Percentiles rank a stretch among this genome's conserved stretches.
These are phyloP conservation scores for Drosophila setifemur DNA, from an alignment of 1,140 invertebrate genomes.

Conservation along the genomic window DNA sequence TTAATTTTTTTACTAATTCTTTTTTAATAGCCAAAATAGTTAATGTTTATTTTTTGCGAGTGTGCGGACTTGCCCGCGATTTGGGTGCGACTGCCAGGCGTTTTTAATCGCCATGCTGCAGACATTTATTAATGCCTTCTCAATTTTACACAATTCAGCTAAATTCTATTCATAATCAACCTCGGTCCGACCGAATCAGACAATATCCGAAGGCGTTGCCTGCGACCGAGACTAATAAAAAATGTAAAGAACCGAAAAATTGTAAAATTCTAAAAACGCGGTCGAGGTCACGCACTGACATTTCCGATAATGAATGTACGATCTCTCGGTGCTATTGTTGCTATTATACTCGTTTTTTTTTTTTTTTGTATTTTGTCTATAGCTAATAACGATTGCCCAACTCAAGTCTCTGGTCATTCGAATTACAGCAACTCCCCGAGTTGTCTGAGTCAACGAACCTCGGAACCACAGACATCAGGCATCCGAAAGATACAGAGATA, in stretches of 20 bases:
- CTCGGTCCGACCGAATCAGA: slow-evolving; percentile 20
- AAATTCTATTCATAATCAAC: slow-evolving; percentile 18
- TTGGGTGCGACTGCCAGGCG: not conserved
- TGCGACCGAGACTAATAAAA: slow-evolving; percentile 31
- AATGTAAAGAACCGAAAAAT: slow-evolving; percentile 28
- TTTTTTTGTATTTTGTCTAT: slow-evolving; percentile 25
- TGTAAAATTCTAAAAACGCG: slow-evolving; percentile 65
- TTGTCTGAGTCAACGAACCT: slow-evolving; percentile 77
- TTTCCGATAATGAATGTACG: slow-evolving; percentile 66
- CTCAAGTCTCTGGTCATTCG: slow-evolving; percentile 31
- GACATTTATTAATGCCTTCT: slow-evolving; percentile 22
- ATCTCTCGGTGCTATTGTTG: slow-evolving; percentile 18
- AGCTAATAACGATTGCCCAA: slow-evolving; percentile 56
- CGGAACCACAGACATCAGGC: slow-evolving; percentile 30
- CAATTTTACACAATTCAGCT: slow-evolving; percentile 19
- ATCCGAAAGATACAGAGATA: slow-evolving; percentile 41
- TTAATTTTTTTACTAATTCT: not conserved
- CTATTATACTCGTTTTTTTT: slow-evolving; percentile 2
- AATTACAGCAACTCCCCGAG: slow-evolving; percentile 19
- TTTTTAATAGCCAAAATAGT: not conserved
- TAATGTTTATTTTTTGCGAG: not conserved
- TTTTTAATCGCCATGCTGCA: slow-evolving; percentile 14
- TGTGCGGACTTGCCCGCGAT: not conserved
- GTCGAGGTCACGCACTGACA: slow-evolving; percentile 78
- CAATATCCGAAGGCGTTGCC: slow-evolving; percentile 43